Evolutionary conservation across 92 coral and sea anemone species (phyloP).

Genomic region (Parazoanthus swiftii): DNA sequence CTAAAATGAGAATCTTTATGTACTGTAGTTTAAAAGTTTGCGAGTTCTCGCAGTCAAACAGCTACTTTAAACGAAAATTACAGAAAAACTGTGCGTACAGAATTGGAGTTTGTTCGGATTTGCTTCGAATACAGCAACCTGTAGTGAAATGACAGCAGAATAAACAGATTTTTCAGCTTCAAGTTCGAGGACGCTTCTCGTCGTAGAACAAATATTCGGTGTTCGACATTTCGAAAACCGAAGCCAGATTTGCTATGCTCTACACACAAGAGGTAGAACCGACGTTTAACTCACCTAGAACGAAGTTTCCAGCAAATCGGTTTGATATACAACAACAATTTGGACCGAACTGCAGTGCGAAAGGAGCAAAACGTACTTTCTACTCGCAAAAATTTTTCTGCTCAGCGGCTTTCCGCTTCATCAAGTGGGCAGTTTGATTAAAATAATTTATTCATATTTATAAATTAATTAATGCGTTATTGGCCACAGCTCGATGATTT

Average conservation of each 20-base stretch:
- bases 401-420: slow-evolving; percentile 75
- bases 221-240: not conserved
- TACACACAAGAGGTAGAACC: not conserved
- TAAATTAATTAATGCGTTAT: not conserved
- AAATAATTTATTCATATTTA: slow-evolving; percentile 3
- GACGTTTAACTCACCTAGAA: not conserved
- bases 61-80: not conserved
- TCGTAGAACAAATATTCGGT: not conserved
- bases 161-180: not conserved
- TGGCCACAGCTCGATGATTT: not conserved
- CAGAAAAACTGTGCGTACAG: not conserved
- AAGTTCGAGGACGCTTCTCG: slow-evolving; percentile 3
- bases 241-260: not conserved
- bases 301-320: slow-evolving; percentile 1
- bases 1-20: not conserved
- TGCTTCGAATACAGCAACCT: not conserved
- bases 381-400: slow-evolving; percentile 17
- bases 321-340: not conserved
- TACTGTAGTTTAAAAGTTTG: not conserved
- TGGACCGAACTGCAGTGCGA: not conserved
- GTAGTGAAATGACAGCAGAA: not conserved
- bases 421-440: not conserved
- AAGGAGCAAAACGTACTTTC: not conserved
- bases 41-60: not conserved
- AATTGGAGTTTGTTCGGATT: not conserved